Percentiles rank a stretch among this genome's conserved stretches.
Evolutionary conservation across 2,797 vertebrate genomes (phyloP).

Genomic region (Phrynocephalus forsythii): DNA sequence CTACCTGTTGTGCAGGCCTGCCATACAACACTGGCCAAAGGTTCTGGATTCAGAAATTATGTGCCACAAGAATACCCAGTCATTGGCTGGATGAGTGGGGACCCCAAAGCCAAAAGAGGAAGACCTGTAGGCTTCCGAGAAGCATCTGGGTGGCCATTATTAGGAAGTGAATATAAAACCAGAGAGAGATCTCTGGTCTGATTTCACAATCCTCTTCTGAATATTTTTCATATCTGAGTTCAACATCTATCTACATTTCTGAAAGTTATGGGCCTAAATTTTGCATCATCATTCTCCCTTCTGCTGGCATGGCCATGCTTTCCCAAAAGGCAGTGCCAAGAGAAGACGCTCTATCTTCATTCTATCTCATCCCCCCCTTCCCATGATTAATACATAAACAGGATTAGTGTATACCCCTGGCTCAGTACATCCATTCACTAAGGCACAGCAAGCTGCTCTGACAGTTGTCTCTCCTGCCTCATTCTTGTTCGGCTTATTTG

Average conservation of each 20-base stretch:
- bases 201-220: background rate
- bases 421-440: background rate
- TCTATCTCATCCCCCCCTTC: background rate
- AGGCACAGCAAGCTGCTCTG: background rate
- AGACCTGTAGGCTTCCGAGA: background rate
- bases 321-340: background rate
- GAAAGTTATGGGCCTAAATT: too few species aligned
- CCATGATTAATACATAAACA: background rate
- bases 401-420: background rate
- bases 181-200: background rate
- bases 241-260: background rate
- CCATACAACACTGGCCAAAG: background rate
- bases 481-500: constrained; percentile 9
- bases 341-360: background rate
- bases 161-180: background rate
- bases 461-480: background rate
- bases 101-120: background rate
- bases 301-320: background rate
- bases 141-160: background rate
- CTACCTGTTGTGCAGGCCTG: too few species aligned
- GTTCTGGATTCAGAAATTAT: too few species aligned
- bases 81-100: too few species aligned
- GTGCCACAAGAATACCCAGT: background rate
- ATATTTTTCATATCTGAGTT: background rate
- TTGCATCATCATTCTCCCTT: background rate